phyloP scores from a whole-genome alignment of 2,888 invertebrate species.

The Polia nebulosa region DNA sequence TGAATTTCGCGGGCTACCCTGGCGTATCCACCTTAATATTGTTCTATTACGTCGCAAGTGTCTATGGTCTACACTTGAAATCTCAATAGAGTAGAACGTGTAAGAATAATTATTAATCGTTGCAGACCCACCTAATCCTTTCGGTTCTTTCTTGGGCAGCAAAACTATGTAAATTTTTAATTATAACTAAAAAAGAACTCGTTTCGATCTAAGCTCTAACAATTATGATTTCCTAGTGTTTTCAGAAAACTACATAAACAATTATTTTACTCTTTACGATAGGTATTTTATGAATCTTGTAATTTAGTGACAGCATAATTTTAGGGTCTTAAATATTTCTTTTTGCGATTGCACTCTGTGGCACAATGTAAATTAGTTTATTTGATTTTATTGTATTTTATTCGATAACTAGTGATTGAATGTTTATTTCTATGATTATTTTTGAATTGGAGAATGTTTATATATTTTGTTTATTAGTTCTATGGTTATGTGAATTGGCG shows the following conservation, averaged over 20 bases:
- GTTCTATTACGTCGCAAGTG: constrained; percentile 24
- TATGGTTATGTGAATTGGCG: constrained; percentile 47
- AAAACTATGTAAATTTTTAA: constrained; percentile 17
- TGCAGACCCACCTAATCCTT: constrained; percentile 11
- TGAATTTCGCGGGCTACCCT: too few relatives aligned
- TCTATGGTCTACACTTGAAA: constrained; percentile 27
- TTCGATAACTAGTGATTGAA: constrained; percentile 50
- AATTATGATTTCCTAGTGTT: constrained; percentile 1
- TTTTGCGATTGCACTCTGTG: constrained; percentile 31
- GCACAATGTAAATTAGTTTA: constrained; percentile 38
- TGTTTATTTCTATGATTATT: constrained; percentile 54
- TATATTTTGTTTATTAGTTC: constrained; percentile 54
- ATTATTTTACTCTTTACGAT: constrained; percentile 15
- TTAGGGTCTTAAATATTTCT: constrained; percentile 23
- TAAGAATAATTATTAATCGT: constrained; percentile 10
- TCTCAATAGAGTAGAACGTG: constrained; percentile 43
- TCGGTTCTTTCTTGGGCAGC: constrained; percentile 25
- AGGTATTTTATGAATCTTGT: constrained; percentile 24
- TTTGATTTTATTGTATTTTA: constrained; percentile 54
- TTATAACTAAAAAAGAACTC: constrained; percentile 16
- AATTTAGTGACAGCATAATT: constrained; percentile 44
- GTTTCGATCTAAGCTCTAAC: constrained; percentile 36
- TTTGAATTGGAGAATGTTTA: constrained; percentile 52
- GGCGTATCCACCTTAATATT: too few relatives aligned
- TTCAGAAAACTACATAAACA: constrained; percentile 14